Evolutionary conservation across 1,140 invertebrate genomes (phyloP), one percentile per base, ranked within the genome.

Genomic region (Leptinotarsa texana): DNA sequence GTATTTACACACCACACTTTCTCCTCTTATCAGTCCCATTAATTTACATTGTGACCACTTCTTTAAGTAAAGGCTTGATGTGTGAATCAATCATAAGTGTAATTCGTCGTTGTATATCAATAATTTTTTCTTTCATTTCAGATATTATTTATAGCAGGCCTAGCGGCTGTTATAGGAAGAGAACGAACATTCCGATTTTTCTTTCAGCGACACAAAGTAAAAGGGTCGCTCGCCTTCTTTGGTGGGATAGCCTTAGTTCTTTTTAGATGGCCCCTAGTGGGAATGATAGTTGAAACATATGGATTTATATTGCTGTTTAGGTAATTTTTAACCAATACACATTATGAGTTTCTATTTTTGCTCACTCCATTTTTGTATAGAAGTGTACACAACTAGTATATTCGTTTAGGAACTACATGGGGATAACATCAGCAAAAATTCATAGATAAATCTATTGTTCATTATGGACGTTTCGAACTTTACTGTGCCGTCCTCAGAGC

Each of bases 131-230:
- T 69, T 69, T 78, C n/a, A 42, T 87, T 91, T 78, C 85, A 96
- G 94, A 95, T 99, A 75, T 88, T 99, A 48, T 99, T 99, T 86
- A 93, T 99, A 80, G 89, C 91, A 80, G 98, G 98, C 27, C 88
- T 99, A 63, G 95, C 93, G 62, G 97, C 97, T 88, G 96, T 99
- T 2, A 99, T 99, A 82, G 98, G 98, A 2, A 88, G 99, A 51
- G 94, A 97, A 87, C 88, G 97, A 84, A 99, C 98, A 33, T 93
- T 99, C 80, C 91, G 94, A 83, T 99, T 99, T 85, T 99, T 99
- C 87, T 99, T 99, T 86, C 98, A 99, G 90, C 88, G 91, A 73
- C 97, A 99, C 84, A 99, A 99, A 91, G 85, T 96, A 5, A 97
- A 94, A 90, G 98, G 94, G 1, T 95, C 96, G 11, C 86, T 90